Percentiles rank a stretch among this genome's conserved stretches.
Evolutionary conservation across 1,140 invertebrate species (phyloP).

Genomic region (Eriocheir sinensis): DNA sequence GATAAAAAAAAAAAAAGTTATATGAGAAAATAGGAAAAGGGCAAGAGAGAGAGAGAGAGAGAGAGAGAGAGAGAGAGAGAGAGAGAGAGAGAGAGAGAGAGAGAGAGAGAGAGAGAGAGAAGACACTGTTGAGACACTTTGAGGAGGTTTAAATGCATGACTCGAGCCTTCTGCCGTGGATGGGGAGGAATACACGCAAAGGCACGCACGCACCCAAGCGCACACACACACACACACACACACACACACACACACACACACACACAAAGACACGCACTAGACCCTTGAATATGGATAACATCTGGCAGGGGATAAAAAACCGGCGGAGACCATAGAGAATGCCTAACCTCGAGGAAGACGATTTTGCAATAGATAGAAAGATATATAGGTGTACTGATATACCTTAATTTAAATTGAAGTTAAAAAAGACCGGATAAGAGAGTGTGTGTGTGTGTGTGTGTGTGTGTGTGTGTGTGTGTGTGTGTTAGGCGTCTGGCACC

Average conservation of each 20-base stretch:
- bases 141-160: not conserved
- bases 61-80: not conserved
- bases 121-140: not conserved
- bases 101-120: not conserved
- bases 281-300: not conserved
- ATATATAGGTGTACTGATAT: not conserved
- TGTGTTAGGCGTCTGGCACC: not conserved
- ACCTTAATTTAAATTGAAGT: no score
- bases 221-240: not conserved
- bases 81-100: not conserved
- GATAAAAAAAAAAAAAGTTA: no score
- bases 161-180: not conserved
- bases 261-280: no score
- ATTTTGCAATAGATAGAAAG: no score
- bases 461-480: not conserved
- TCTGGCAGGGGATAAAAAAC: not conserved
- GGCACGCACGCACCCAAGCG: not conserved
- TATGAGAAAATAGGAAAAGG: no score
- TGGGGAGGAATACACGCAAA: not conserved
- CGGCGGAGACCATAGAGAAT: no score
- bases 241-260: not conserved
- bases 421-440: no score
- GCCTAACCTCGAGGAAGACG: no score
- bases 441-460: conserved; percentile 3
- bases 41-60: not conserved